These are phyloP conservation scores for Uropetala carovei DNA, from an alignment of 2,888 invertebrate species.

Conservation along the genomic window DNA sequence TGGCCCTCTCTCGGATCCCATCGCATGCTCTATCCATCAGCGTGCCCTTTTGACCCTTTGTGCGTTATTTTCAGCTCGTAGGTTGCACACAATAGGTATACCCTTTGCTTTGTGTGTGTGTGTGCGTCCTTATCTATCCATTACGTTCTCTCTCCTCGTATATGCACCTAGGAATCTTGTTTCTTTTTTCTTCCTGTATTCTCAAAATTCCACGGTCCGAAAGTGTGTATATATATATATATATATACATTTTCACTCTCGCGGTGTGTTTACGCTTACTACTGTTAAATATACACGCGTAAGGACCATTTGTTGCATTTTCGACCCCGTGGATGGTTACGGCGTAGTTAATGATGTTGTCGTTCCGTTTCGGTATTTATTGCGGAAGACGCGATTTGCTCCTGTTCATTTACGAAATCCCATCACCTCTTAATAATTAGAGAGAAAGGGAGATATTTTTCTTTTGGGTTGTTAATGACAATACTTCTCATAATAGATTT, in stretches of 20 bases:
- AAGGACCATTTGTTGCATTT: background rate
- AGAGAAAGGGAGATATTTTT: too few species aligned
- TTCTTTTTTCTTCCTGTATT: background rate
- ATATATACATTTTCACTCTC: background rate
- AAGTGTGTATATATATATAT: too few species aligned
- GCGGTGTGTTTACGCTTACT: background rate
- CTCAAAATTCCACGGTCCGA: background rate
- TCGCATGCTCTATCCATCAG: slow-evolving; percentile 54
- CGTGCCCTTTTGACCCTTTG: slow-evolving; percentile 58
- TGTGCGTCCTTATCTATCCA: slow-evolving; percentile 19
- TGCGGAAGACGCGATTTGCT: background rate
- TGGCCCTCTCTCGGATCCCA: slow-evolving; percentile 52
- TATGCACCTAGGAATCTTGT: background rate
- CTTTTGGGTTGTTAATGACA: too few species aligned
- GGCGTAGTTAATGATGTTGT: background rate
- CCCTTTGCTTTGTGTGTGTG: slow-evolving; percentile 39
- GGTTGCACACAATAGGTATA: slow-evolving; percentile 22
- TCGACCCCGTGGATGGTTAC: background rate
- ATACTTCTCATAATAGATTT: too few species aligned
- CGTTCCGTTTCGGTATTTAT: background rate
- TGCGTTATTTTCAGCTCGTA: slow-evolving; percentile 57
- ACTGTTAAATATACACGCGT: background rate
- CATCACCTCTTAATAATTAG: too few species aligned
- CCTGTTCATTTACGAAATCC: background rate
- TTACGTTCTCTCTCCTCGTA: background rate